A percentile compares a stretch with the other conserved stretches of the same genome.
These are phyloP conservation scores for Limenitis camilla DNA, from an alignment of 2,888 invertebrate genomes.

Conservation along the genomic window DNA sequence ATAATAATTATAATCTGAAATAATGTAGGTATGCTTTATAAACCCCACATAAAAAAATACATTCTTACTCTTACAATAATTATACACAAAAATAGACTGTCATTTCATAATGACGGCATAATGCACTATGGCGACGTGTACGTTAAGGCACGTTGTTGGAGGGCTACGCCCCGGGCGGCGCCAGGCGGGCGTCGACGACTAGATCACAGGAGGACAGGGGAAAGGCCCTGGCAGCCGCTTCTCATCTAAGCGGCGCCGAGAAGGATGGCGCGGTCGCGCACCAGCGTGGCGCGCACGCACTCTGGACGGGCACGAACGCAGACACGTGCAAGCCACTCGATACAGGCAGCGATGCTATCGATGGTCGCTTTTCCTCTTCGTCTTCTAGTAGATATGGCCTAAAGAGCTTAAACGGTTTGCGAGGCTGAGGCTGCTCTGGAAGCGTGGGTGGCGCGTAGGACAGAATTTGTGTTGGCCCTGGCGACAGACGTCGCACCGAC, in stretches of 20 bases:
- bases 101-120: constrained; percentile 61
- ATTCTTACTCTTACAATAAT: constrained; percentile 45
- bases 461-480: constrained; percentile 33
- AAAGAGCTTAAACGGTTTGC: constrained; percentile 83
- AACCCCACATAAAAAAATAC: constrained; percentile 73
- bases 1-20: constrained; percentile 61
- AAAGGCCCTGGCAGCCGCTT: constrained; percentile 51
- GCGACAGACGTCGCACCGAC: constrained; percentile 45
- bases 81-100: constrained; percentile 69
- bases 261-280: constrained; percentile 79
- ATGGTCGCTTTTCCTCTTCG: constrained; percentile 54
- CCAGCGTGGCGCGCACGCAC: constrained; percentile 74
- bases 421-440: constrained; percentile 52
- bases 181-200: constrained; percentile 69
- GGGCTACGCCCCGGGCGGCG: constrained; percentile 72
- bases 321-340: constrained; percentile 55
- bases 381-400: constrained; percentile 84
- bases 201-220: constrained; percentile 67
- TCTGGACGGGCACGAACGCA: constrained; percentile 66
- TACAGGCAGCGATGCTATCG: constrained; percentile 54
- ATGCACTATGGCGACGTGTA: constrained; percentile 72
- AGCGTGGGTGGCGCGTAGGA: constrained; percentile 34
- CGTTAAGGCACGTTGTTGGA: constrained; percentile 66
- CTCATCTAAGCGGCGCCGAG: constrained; percentile 67
- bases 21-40: constrained; percentile 68